Evolutionary conservation across 2,797 vertebrate species (phyloP), one percentile per base, ranked within the genome.

Genomic region (Manis javanica): DNA sequence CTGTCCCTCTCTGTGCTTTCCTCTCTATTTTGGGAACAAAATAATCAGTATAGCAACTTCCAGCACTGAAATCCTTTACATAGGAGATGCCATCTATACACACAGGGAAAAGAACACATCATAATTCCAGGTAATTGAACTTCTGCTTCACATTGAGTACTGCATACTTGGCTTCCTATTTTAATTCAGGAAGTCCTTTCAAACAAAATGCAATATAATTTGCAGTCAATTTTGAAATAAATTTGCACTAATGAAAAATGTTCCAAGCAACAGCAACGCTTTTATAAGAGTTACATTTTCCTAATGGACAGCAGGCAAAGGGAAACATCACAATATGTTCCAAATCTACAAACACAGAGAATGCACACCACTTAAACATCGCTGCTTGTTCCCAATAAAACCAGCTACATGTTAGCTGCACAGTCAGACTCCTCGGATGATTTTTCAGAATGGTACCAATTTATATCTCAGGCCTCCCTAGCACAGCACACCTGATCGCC

Each of bases 231-330:
- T 97, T 96, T 19, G 51, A 81, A 93, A 79, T 83, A 94, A 89
- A 94, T 93, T 94, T 83, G 42, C 90, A 93, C 87, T 96, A 92
- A 96, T 90, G 91, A 97, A 95, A 98, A 91, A 96, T 95, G 34
- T 89, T 97, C 94, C 68, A 31, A 95, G 89, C 88, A 87, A 90
- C n/a, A 96, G 57, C 39, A 79, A 71, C 4, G 2, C n/a, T 92
- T 93, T 87, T 81, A 15, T 71, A 92, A 97, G 59, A 97, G 68
- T 46, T 96, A 4, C 24, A 63, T 92, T 87, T 96, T 96, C 77
- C 34, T 91, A 93, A 96, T 64, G 42, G 96, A 94, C 57, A 96
- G 55, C 85, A 68, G 83, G 57, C 66, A 87, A 78, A 87, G 12
- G 15, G 46, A 91, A 87, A 95, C 53, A 96, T 86, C 68, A 95